Evolutionary conservation across 2,888 invertebrate genomes (phyloP), one percentile per base, ranked within the genome.

Genomic region (Drosophila nr. fundita): DNA sequence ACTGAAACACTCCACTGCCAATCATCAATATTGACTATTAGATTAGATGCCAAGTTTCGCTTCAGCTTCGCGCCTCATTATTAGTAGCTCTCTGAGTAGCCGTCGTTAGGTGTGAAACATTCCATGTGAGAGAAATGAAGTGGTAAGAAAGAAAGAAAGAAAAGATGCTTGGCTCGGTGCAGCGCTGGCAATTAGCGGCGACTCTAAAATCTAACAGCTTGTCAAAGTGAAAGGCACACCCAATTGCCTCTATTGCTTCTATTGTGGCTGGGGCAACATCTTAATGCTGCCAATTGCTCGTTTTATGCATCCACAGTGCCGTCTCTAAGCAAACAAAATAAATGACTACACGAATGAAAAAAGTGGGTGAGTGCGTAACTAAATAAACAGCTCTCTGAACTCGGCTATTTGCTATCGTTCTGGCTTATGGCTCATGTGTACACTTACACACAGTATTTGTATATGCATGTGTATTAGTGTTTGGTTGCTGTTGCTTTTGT

Each of bases 191-290:
- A 87, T 87, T 87, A 87, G 89, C 85, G 58, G 55, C 30, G 58
- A n/a, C 59, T 68, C 67, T 30, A 63, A 78, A 89, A 89, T 85
- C 80, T 89, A 73, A 60, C 85, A 86, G 86, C 90, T 89, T 78
- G 80, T 82, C 83, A 68, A 85, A 86, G 85, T 89, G 85, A 86
- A 86, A 85, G 90, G 86, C 62, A 13, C 32, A 29, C 38, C 40
- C 45, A 21, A 13, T 15, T 24, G 45, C 40, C n/a, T 36, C 21
- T 13, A 29, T 38, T 21, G 80, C 38, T 29, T 36, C 21, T 13
- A 29, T 38, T 21, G 80, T 71, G 67, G 80, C 80, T 78, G 80
- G 80, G 77, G 59, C 73, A 68, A 65, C 65, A 40, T 48, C 67
- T 76, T 52, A 87, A 73, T 83, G 87, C 78, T 65, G 89, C 66